Evolutionary conservation across 1,140 invertebrate species (phyloP).

Genomic region (Helicoverpa zea): DNA sequence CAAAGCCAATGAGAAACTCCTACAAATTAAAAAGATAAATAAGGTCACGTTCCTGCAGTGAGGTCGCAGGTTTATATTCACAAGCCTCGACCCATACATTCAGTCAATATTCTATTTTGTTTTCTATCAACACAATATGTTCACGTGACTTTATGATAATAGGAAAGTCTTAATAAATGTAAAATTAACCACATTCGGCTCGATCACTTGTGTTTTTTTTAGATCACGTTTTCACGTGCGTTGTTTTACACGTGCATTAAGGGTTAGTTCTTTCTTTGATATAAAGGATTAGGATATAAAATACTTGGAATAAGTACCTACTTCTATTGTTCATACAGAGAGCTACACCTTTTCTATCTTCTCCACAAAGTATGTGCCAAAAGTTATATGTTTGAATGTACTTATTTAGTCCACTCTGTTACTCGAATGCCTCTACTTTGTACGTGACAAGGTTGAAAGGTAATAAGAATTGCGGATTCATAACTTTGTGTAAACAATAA

Average conservation of each 20-base stretch:
- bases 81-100: background rate
- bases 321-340: too few species aligned
- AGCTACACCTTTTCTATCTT: too few species aligned
- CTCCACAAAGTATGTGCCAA: too few species aligned
- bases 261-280: constrained; percentile 27
- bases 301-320: background rate
- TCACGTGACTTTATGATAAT: constrained; percentile 59
- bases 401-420: too few species aligned
- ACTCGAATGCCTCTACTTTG: too few species aligned
- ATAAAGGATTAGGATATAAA: background rate
- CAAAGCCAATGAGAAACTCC: background rate
- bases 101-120: constrained; percentile 33
- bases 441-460: too few species aligned
- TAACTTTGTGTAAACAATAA: too few species aligned
- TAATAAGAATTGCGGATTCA: too few species aligned
- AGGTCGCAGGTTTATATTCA: constrained; percentile 22
- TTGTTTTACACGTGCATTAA: constrained; percentile 38
- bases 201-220: constrained; percentile 21
- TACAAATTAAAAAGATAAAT: constrained; percentile 33
- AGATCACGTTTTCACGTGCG: constrained; percentile 28
- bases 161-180: constrained; percentile 14
- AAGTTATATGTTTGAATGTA: too few species aligned
- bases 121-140: constrained; percentile 31
- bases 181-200: constrained; percentile 45
- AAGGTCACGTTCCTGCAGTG: constrained; percentile 15